A percentile compares a stretch with the other conserved stretches of the same genome.
Conservation (phyloP, 1,140 invertebrate genomes). For the Drosophila prosaltans region DNA sequence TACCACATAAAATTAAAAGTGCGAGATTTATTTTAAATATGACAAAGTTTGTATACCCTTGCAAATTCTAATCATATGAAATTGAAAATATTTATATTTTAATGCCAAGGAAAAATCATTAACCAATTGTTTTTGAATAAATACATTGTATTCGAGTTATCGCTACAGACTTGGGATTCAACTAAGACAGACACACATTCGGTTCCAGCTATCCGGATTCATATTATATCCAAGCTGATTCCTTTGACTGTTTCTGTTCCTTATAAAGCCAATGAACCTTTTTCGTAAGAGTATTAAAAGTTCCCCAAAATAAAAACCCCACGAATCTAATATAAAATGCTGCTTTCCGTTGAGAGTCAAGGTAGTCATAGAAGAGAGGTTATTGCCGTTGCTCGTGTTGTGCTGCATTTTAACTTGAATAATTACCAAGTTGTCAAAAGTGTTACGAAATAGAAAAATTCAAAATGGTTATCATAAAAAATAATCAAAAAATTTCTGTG, state of each 20-base stretch:
- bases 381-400: slow-evolving; percentile 8
- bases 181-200: too few species aligned
- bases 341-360: background rate
- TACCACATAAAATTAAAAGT: background rate
- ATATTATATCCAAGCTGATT: too few species aligned
- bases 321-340: slow-evolving; percentile 35
- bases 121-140: too few species aligned
- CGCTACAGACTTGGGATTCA: too few species aligned
- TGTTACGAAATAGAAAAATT: slow-evolving; percentile 2
- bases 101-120: too few species aligned
- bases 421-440: background rate
- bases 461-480: slow-evolving; percentile 62
- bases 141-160: too few species aligned
- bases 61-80: too few species aligned
- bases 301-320: slow-evolving; percentile 8
- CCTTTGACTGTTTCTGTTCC: background rate
- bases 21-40: background rate
- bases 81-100: too few species aligned
- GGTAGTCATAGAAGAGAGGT: slow-evolving; percentile 27
- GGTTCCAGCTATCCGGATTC: too few species aligned
- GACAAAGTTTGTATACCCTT: background rate
- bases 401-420: background rate
- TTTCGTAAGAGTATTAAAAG: background rate
- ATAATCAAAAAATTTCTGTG: slow-evolving; percentile 59
- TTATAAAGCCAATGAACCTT: background rate